Evolutionary conservation across 1,140 invertebrate species (phyloP).

Genomic region (Lasaia peninsularis): DNA sequence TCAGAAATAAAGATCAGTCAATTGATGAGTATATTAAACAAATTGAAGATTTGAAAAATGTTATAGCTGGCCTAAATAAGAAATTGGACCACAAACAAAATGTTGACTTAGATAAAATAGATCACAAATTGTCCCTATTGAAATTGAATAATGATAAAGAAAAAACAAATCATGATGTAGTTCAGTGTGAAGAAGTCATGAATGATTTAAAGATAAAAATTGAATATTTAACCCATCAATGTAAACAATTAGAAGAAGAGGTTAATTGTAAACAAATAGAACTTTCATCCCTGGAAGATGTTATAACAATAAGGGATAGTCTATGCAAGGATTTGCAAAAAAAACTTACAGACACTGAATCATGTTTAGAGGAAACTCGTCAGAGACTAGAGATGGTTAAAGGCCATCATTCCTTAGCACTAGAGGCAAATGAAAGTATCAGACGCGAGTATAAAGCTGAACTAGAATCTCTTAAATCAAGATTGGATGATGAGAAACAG

Average conservation of each 20-base stretch:
- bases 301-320: slow-evolving; percentile 64
- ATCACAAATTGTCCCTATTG: slow-evolving; percentile 38
- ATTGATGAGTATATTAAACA: slow-evolving; percentile 63
- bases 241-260: slow-evolving; percentile 60
- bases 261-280: slow-evolving; percentile 60
- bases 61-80: slow-evolving; percentile 49
- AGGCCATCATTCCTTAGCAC: slow-evolving; percentile 66
- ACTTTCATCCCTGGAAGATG: slow-evolving; percentile 57
- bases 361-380: slow-evolving; percentile 53
- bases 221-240: slow-evolving; percentile 28
- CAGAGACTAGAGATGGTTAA: slow-evolving; percentile 72
- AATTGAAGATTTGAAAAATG: slow-evolving; percentile 63
- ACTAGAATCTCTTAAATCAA: slow-evolving; percentile 60
- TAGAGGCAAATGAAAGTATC: slow-evolving; percentile 74
- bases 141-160: slow-evolving; percentile 27
- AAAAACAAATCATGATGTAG: slow-evolving; percentile 21
- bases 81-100: slow-evolving; percentile 31
- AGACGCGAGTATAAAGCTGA: slow-evolving; percentile 68
- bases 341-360: slow-evolving; percentile 56
- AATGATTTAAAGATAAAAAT: slow-evolving; percentile 30
- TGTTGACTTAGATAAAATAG: slow-evolving; percentile 34
- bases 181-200: slow-evolving; percentile 28
- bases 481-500: slow-evolving; percentile 70
- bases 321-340: slow-evolving; percentile 67
- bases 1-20: slow-evolving; percentile 65